Base-by-base conservation (phyloP, 1,140 invertebrate genomes). In the Centruroides vittatus region DNA sequence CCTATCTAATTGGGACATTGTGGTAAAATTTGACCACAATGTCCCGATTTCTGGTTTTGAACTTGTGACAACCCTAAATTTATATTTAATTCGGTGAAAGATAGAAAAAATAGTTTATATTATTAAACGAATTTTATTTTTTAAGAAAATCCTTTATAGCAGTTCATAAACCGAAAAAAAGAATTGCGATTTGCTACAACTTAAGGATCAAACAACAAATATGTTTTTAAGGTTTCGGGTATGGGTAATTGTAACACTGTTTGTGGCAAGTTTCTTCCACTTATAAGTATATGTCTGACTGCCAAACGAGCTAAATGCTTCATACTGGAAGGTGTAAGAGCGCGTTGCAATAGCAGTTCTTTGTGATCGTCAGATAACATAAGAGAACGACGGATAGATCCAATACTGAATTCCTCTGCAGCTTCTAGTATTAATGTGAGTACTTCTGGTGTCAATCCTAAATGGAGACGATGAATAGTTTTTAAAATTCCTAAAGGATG, bases 401-500 rank as follows among this genome's bases (percentile, higher is more conserved):
- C 74, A 4, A 66, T 36, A 69, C 89, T 86, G 70, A 88, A 89
- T 6, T 82, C 79, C 72, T 91, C 86, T 0, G 85, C 82, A 1
- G 86, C 83, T 65, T 88, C 84, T 47, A 87, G 69, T n/a, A 89
- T 73, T 34, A 80, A 74, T 52, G 81, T 78, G 69, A 88, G 79
- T 12, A 88, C 77, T 61, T 78, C 75, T n/a, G 82, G 79, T 58
- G 80, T 76, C 35, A 82, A 12, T 4, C 61, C 61, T 11, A 68
- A 41, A 76, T 13, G 76, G 71, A 86, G 79, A 68, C 86, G 84
- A 63, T 86, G 82, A 3, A 90, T 75, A 3, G 80, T 84, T 68
- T 89, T 89, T 0, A 89, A 72, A 56, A 89, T 84, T 35, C 88
- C 88, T 66, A 85, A 82, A 0, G 86, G 86, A 70, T 89, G 85